Percentiles rank a stretch among this genome's conserved stretches.
phyloP scores from a whole-genome alignment of 2,888 invertebrate genomes.

The Bursaphelenchus okinawaensis region DNA sequence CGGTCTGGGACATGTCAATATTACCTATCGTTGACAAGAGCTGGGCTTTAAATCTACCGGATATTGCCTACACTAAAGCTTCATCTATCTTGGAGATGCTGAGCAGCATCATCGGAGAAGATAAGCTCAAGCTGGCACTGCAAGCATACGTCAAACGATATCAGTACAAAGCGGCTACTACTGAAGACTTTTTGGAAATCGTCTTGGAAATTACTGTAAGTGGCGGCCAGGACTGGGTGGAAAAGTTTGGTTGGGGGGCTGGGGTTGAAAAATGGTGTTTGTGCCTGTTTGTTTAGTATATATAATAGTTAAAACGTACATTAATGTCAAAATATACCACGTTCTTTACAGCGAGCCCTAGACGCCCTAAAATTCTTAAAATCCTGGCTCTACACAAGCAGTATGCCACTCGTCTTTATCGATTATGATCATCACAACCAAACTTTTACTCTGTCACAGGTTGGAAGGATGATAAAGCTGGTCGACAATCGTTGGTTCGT shows the following conservation, averaged over 20 bases:
- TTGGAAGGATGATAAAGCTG: constrained; percentile 19
- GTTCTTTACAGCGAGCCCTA: neutral
- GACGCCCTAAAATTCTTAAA: constrained; percentile 12
- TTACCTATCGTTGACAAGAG: constrained; percentile 14
- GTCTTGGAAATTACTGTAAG: constrained; percentile 12
- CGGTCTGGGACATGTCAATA: constrained; percentile 13
- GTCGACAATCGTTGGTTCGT: constrained; percentile 16
- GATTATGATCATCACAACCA: constrained; percentile 17
- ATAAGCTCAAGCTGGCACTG: constrained; percentile 18
- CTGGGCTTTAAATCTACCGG: constrained; percentile 20
- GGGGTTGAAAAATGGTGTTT: too few species aligned
- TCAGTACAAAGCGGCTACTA: constrained; percentile 18
- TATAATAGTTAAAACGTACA: too few species aligned
- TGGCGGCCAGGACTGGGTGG: neutral
- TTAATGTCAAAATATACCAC: too few species aligned
- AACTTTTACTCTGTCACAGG: constrained; percentile 22
- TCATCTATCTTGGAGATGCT: constrained; percentile 24
- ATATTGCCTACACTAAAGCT: constrained; percentile 24
- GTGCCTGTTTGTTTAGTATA: too few species aligned
- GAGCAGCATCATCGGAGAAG: constrained; percentile 20
- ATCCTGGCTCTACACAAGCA: constrained; percentile 18
- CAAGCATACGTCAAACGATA: constrained; percentile 18
- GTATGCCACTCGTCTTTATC: constrained; percentile 25
- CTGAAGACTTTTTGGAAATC: constrained; percentile 20
- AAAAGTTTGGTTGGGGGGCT: too few species aligned